phyloP scores from a whole-genome alignment of 2,888 invertebrate genomes.

The Agrochola circellaris region DNA sequence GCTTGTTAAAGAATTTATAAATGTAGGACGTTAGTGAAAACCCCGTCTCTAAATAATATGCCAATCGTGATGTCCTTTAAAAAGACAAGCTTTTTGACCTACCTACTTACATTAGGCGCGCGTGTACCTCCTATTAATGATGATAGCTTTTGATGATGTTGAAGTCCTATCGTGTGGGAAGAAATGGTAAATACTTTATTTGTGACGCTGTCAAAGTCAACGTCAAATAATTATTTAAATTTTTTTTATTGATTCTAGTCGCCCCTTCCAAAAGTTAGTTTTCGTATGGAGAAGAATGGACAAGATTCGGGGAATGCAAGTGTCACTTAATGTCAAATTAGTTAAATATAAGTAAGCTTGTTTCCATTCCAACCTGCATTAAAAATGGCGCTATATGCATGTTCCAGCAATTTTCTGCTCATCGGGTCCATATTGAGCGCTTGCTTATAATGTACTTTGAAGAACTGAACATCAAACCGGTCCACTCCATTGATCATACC shows the following conservation, averaged over 20 bases:
- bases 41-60: background rate
- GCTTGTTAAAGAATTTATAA: background rate
- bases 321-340: background rate
- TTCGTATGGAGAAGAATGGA: no score
- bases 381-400: slow-evolving; percentile 92
- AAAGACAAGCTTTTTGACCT: background rate
- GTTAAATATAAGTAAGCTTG: background rate
- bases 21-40: background rate
- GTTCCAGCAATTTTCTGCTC: slow-evolving; percentile 92
- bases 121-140: background rate
- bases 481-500: slow-evolving; percentile 91
- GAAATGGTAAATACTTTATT: no score
- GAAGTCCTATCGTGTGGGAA: background rate
- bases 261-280: no score
- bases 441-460: slow-evolving; percentile 92
- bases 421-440: slow-evolving; percentile 92
- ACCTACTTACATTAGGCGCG: background rate
- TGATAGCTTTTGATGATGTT: background rate
- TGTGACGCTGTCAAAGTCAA: no score
- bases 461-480: slow-evolving; percentile 93
- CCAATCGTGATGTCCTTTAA: background rate
- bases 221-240: no score
- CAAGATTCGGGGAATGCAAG: background rate
- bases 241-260: no score
- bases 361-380: slow-evolving; percentile 89